Base-by-base conservation (phyloP, 2,113 vertebrate genomes). In the Protomyctophum bolini region DNA sequence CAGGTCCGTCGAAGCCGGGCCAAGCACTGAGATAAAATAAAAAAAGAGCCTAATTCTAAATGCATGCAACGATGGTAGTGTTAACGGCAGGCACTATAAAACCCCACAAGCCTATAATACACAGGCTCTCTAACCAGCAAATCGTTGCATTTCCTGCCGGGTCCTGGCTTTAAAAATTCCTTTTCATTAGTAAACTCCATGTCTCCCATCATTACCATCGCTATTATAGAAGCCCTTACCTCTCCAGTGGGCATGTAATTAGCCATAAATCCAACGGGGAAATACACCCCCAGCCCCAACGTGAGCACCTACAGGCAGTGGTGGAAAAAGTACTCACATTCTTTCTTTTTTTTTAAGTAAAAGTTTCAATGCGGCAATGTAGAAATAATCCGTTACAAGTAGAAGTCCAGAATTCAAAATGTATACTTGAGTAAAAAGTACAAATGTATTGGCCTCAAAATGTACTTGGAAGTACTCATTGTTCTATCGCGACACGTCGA, bases 211-310 rank as follows among this genome's bases (percentile, higher is more conserved):
- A 88, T 88, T 84, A 84, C 81, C 51, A 57, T 58, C 76, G 14
- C 64, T 58, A 82, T 84, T 72, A 71, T 86, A 76, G 75, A 67
- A 76, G 79, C 80, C 69, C 81, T 82, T 62, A 67, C 70, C 76
- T 88, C 80, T 87, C 86, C 71, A 72, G 66, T 80, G 80, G 86
- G 83, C 78, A 79, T 74, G 82, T 85, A 88, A 90, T 91, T 88
- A 86, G 60, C 77, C 74, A 79, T 80, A 72, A 86, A 76, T 85
- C 85, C 52, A 61, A 15, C 7, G 82, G 81, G 80, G 60, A 83
- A 72, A 75, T 62, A 80, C 69, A 71, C 74, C 77, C 70, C 0
- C 21, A 68, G 51, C 33, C 33, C 33, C 33, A 21, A 21, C 21
- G 21, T 21, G 21, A 21, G 21, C 21, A 21, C 21, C 21, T 21